Evolutionary conservation across 2,797 vertebrate species (phyloP), one percentile per base, ranked within the genome.

Genomic region (Garrulus glandarius): DNA sequence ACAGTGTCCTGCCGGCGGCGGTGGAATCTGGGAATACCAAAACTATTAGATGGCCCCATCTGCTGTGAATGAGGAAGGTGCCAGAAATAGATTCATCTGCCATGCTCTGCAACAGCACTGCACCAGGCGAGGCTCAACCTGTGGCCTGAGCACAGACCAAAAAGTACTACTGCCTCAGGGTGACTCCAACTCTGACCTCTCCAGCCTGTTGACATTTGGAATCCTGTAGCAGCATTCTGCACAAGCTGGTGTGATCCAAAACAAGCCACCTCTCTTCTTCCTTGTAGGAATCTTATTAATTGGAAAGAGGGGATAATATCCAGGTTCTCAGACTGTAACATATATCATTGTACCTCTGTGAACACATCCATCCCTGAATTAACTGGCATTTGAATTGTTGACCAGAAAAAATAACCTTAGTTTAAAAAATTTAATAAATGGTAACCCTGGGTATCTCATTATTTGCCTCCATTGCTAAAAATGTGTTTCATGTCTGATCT

Each of bases 1-100:
- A 3, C 1, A 4, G 34, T 9, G 55, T 56, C 34, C 69, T 1
- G 9, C 53, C 0, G 1, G 41, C 1, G 3, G 41, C 0, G 0
- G 32, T 26, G n/a, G 50, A n/a, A 63, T 15, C 23, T 15, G 41
- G 56, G 67, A 74, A 84, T 70, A 83, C 87, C 85, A 92, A 44
- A 77, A 27, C 46, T 75, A 27, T 70, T 60, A 80, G 44, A 86
- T 36, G 36, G 59, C 10, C 41, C 89, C 87, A 93, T 92, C 89
- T 95, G 91, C 80, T 64, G 30, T 15, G 60, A 55, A 49, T 2
- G 22, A 0, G 0, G 74, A 86, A 36, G 22, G 39, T 70, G 63
- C 74, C 83, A 76, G 63, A 60, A 83, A 92, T 0, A 84, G 69
- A 55, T 41, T 69, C 65, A 72, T 46, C 84, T 4, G 3, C 15